These are phyloP conservation scores for Euura saliciscinereae DNA, from an alignment of 1,140 invertebrate species.

Conservation along the genomic window DNA sequence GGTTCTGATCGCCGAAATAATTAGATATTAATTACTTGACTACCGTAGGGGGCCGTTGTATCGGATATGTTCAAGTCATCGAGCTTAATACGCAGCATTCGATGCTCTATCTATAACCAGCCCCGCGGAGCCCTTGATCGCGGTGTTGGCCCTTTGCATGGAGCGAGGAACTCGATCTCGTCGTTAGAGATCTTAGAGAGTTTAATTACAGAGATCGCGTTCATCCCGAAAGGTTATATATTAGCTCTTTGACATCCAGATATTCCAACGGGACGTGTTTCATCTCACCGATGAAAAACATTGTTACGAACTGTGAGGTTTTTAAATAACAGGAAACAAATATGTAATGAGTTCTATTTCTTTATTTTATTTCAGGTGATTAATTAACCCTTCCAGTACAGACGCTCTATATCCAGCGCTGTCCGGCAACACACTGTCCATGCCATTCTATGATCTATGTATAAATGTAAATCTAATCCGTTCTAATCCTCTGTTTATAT, in stretches of 20 bases:
- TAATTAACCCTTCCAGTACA: too few relatives aligned
- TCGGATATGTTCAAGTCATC: slow-evolving; percentile 47
- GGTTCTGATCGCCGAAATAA: slow-evolving; percentile 49
- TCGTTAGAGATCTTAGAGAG: slow-evolving; percentile 44
- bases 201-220: slow-evolving; percentile 56
- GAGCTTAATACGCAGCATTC: slow-evolving; percentile 45
- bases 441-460: too few relatives aligned
- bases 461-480: too few relatives aligned
- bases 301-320: not conserved
- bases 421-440: too few relatives aligned
- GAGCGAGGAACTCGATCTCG: slow-evolving; percentile 40
- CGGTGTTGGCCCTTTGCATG: slow-evolving; percentile 22
- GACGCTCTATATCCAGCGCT: too few relatives aligned
- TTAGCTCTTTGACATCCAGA: slow-evolving; percentile 41
- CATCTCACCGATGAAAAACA: slow-evolving; percentile 44
- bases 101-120: slow-evolving; percentile 10
- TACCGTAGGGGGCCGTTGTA: slow-evolving; percentile 43
- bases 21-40: slow-evolving; percentile 52
- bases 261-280: slow-evolving; percentile 30
- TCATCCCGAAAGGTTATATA: slow-evolving; percentile 38
- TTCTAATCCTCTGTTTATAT: too few relatives aligned
- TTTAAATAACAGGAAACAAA: not conserved
- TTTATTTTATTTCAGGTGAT: too few relatives aligned
- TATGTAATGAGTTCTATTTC: not conserved
- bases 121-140: slow-evolving; percentile 22